Evolutionary conservation across 2,888 invertebrate genomes (phyloP).

Genomic region (Bibio marci): DNA sequence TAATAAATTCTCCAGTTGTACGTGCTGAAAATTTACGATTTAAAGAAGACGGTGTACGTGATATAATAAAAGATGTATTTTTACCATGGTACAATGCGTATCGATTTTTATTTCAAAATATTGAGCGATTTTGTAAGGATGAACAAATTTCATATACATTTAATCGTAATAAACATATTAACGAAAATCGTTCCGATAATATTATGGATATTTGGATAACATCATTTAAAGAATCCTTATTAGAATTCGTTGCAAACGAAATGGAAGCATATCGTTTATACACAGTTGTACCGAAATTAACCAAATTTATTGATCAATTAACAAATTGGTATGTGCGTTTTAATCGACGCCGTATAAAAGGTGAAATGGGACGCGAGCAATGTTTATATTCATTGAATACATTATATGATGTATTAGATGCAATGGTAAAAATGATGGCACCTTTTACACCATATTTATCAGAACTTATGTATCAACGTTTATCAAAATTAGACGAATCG

Average conservation of each 20-base stretch:
- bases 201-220: slow-evolving; percentile 97
- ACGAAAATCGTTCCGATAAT: slow-evolving; percentile 35
- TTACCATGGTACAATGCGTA: slow-evolving; percentile 93
- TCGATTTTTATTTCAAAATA: slow-evolving; percentile 86
- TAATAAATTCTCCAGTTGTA: slow-evolving; percentile 96
- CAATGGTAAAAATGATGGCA: slow-evolving; percentile 86
- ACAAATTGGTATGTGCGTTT: slow-evolving; percentile 99
- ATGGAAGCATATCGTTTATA: slow-evolving; percentile 91
- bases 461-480: slow-evolving; percentile 84
- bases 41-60: slow-evolving; percentile 88
- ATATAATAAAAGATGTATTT: slow-evolving; percentile 93
- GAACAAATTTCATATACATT: slow-evolving; percentile 36
- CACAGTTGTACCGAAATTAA: slow-evolving; percentile 83
- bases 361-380: slow-evolving; percentile 66
- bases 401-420: slow-evolving; percentile 70
- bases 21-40: slow-evolving; percentile 91
- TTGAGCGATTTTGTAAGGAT: slow-evolving; percentile 61
- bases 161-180: slow-evolving; percentile 32
- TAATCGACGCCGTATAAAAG: slow-evolving; percentile 89
- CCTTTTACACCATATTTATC: slow-evolving; percentile 95
- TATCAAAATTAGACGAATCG: slow-evolving; percentile 45
- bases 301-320: slow-evolving; percentile 92
- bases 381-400: slow-evolving; percentile 74
- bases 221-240: slow-evolving; percentile 86
- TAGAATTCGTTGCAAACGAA: slow-evolving; percentile 75